A percentile compares a stretch with the other conserved stretches of the same genome.
These are phyloP conservation scores for Eriocheir sinensis DNA, from an alignment of 1,140 invertebrate genomes.

Conservation along the genomic window DNA sequence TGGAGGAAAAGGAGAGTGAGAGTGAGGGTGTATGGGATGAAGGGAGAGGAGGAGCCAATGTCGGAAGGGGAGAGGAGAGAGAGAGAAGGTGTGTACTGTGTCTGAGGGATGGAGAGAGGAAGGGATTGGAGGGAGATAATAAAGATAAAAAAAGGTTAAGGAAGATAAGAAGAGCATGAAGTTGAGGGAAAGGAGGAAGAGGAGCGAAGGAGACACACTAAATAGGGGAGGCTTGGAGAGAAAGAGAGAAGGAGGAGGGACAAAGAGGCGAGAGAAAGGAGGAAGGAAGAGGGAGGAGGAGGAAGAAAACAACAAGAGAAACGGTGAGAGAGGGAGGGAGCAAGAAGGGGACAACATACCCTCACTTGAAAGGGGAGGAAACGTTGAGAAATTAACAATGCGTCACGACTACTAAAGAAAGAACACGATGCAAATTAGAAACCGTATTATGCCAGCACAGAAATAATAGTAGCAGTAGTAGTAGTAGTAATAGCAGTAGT, in stretches of 20 bases:
- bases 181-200: not conserved
- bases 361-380: not conserved
- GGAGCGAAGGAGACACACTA: not conserved
- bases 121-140: too few species aligned
- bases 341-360: not conserved
- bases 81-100: too few species aligned
- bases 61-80: not conserved
- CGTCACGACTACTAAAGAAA: not conserved
- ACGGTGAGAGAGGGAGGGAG: not conserved
- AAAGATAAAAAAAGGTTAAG: too few species aligned
- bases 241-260: not conserved
- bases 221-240: not conserved
- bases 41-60: not conserved
- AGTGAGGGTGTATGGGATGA: not conserved
- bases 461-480: too few species aligned
- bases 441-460: too few species aligned
- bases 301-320: too few species aligned
- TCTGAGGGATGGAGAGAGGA: too few species aligned
- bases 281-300: too few species aligned
- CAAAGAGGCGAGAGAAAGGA: not conserved
- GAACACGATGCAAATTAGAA: not conserved
- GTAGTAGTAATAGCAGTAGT: too few species aligned
- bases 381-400: slow-evolving; percentile 1
- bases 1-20: not conserved
- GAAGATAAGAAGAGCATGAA: too few species aligned